Percentiles rank a stretch among this genome's conserved stretches.
Evolutionary conservation across 2,888 invertebrate species (phyloP).

Genomic region (Colletes collaris): DNA sequence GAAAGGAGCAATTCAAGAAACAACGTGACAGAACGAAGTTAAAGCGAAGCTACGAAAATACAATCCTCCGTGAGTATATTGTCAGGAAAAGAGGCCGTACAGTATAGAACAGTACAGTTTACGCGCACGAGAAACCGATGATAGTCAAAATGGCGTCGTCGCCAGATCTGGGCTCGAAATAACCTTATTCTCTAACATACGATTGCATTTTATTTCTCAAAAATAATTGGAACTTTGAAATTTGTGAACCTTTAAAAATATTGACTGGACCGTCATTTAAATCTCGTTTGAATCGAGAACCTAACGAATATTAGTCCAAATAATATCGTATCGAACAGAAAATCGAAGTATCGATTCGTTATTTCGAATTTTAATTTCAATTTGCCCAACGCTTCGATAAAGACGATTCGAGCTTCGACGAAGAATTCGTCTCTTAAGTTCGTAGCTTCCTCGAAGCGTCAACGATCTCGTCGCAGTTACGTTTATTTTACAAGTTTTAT

Average conservation of each 20-base stretch:
- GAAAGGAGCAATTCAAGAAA: neutral
- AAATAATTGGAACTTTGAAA: no score
- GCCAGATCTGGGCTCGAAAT: no score
- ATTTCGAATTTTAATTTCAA: neutral
- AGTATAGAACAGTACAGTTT: neutral
- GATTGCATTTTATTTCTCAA: no score
- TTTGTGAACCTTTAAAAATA: no score
- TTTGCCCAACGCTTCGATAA: neutral
- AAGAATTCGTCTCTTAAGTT: neutral
- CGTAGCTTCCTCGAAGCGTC: neutral
- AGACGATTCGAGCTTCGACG: neutral
- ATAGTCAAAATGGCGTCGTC: no score
- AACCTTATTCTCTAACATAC: no score
- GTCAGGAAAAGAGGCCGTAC: slow-evolving; percentile 16
- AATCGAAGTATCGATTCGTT: neutral
- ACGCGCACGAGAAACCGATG: no score
- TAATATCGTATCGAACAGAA: neutral
- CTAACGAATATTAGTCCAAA: neutral
- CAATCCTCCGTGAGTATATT: neutral
- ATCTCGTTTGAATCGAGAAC: no score
- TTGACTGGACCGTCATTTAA: no score
- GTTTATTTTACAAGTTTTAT: slow-evolving; percentile 10
- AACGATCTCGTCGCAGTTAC: neutral
- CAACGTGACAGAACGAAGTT: neutral
- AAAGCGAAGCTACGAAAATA: slow-evolving; percentile 14